A percentile compares a stretch with the other conserved stretches of the same genome.
Evolutionary conservation across 2,888 invertebrate genomes (phyloP).

Genomic region (Lacanobia wlatinum): DNA sequence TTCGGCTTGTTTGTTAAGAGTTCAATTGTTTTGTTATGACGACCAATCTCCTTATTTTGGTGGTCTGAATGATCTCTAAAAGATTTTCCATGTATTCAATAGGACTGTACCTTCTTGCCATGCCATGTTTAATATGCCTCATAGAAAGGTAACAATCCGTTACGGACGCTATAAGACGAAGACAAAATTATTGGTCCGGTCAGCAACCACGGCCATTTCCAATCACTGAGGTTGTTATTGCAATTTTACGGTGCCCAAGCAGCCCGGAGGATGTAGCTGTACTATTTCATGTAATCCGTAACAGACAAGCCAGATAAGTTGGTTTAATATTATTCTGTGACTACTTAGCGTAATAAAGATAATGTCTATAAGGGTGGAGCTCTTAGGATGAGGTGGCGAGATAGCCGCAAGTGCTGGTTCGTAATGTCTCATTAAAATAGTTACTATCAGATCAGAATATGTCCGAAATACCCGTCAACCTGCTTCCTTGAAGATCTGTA

Average conservation of each 20-base stretch:
- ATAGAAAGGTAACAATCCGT: neutral
- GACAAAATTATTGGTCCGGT: conserved; percentile 23
- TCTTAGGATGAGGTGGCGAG: too few species aligned
- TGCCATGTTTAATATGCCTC: neutral
- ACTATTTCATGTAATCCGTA: neutral
- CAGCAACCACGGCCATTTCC: conserved; percentile 6
- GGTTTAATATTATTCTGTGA: neutral
- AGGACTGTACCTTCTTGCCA: neutral
- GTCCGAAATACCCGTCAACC: too few species aligned
- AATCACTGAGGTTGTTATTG: conserved; percentile 36
- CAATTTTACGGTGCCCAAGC: conserved; percentile 46
- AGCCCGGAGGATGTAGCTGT: conserved; percentile 36
- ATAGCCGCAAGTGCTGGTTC: too few species aligned
- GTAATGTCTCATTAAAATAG: too few species aligned
- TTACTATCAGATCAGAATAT: too few species aligned
- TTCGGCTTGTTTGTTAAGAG: too few species aligned
- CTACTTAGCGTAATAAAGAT: neutral
- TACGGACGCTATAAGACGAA: conserved; percentile 19
- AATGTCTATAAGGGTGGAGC: too few species aligned
- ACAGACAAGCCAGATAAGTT: neutral
- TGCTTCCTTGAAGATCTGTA: too few species aligned
- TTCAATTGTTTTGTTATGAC: too few species aligned
- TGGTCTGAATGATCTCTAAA: too few species aligned
- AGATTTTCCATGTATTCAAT: too few species aligned
- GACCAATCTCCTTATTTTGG: too few species aligned